Evolutionary conservation across 2,113 vertebrate species (phyloP).

Genomic region (Saguinus imperator): DNA sequence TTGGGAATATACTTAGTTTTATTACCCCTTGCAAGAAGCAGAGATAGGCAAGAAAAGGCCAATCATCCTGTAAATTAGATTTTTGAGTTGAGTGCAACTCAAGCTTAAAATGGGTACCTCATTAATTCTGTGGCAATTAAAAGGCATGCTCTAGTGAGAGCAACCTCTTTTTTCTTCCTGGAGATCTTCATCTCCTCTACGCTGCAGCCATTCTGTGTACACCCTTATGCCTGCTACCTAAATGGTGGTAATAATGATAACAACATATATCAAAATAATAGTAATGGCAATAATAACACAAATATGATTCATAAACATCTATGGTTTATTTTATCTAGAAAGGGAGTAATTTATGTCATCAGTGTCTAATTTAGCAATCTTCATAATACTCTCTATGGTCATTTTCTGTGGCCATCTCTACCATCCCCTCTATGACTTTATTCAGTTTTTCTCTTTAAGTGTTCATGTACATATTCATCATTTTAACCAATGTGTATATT

Average conservation of each 20-base stretch:
- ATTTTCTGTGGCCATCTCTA: not conserved
- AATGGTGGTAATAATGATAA: not conserved
- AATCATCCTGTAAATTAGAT: not conserved
- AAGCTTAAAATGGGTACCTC: not conserved
- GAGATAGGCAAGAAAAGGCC: not conserved
- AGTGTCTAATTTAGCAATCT: not conserved
- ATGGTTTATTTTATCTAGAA: not conserved
- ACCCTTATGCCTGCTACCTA: not conserved
- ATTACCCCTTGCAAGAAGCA: not conserved
- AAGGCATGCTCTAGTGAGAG: not conserved
- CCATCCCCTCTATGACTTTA: not conserved
- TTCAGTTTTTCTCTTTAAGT: not conserved
- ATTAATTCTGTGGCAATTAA: not conserved
- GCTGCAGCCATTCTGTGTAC: not conserved
- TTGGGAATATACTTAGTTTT: not conserved
- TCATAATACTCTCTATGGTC: not conserved
- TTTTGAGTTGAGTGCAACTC: not conserved
- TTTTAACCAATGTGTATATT: not conserved
- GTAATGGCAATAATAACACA: not conserved
- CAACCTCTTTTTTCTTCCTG: not conserved
- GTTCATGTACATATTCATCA: not conserved
- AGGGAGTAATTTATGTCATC: not conserved
- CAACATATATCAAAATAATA: not conserved
- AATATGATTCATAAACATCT: not conserved
- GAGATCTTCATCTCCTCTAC: not conserved